Evolutionary conservation across 2,113 vertebrate genomes (phyloP), one percentile per base, ranked within the genome.

Genomic region (Zootoca vivipara): DNA sequence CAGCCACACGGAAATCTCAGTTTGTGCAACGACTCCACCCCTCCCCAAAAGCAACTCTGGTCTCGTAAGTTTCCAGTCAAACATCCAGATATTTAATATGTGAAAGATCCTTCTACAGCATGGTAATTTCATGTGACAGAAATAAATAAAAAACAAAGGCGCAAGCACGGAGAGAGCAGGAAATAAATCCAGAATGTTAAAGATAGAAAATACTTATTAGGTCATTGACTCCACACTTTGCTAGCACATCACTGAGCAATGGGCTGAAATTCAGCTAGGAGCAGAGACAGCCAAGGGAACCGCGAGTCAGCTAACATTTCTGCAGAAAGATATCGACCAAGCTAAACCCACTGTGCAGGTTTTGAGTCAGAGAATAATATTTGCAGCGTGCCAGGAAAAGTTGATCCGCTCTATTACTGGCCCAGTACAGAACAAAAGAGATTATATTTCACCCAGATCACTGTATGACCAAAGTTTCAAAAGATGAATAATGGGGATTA

Each of bases 401-500:
- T 7, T 88, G 81, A 88, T 52, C 62, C 15, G 38, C 9, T 30
- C 73, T 15, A 88, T 77, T 67, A 67, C 62, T 78, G 35, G n/a
- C 73, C 73, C 62, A 83, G 58, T 28, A 33, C 46, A 78, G 64
- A 77, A 65, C 70, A 82, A 83, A 83, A 83, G 62, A 40, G 35
- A 69, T 69, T 78, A 65, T 33, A 40, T 83, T 88, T 22, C n/a
- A n/a, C 33, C 69, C 3, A 78, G 62, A 56, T 88, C 30, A 83
- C 26, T 52, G 9, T 35, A 69, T 78, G 73, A 83, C 62, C 9
- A 58, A 72, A 56, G 67, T 80, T 88, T 75, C 33, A 20, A 78
- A 69, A 78, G 42, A 77, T 83, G 87, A 88, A 77, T 88, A 69
- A 82, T 2, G 6, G 84, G 58, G 64, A 83, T 88, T 78, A 88